A percentile compares a stretch with the other conserved stretches of the same genome.
These are phyloP conservation scores for Stomorhina lunata DNA, from an alignment of 2,888 invertebrate species.

Conservation along the genomic window DNA sequence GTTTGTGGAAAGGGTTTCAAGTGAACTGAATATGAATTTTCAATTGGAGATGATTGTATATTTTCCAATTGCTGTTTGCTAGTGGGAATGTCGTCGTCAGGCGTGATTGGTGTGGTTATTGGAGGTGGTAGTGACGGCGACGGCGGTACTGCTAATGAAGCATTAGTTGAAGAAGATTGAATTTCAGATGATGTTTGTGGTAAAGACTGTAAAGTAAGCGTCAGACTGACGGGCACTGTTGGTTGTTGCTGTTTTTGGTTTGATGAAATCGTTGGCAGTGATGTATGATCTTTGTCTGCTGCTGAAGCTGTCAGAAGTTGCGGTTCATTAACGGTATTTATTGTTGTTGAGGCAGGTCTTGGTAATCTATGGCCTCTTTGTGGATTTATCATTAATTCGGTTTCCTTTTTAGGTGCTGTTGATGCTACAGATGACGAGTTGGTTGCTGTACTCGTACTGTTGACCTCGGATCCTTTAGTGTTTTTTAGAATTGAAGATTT, in stretches of 20 bases:
- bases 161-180: constrained; percentile 56
- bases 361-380: constrained; percentile 76
- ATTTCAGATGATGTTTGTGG: constrained; percentile 59
- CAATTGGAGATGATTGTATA: constrained; percentile 44
- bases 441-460: constrained; percentile 25
- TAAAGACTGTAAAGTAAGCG: constrained; percentile 34
- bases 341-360: constrained; percentile 68
- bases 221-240: constrained; percentile 22
- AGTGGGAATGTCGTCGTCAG: constrained; percentile 21
- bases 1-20: constrained; percentile 67
- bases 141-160: constrained; percentile 56
- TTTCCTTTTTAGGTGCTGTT: constrained; percentile 65
- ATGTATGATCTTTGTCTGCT: constrained; percentile 27
- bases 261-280: constrained; percentile 62
- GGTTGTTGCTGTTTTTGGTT: constrained; percentile 62
- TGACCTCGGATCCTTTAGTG: constrained; percentile 37
- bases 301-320: constrained; percentile 19
- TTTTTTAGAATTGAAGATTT: constrained; percentile 37
- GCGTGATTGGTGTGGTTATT: constrained; percentile 12
- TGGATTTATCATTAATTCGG: constrained; percentile 71
- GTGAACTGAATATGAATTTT: constrained; percentile 66
- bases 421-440: constrained; percentile 2
- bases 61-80: constrained; percentile 56
- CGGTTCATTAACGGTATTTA: constrained; percentile 47
- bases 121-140: constrained; percentile 26